These are phyloP conservation scores for Lepidochitona cinerea DNA, from an alignment of 2,888 invertebrate species.

Conservation along the genomic window DNA sequence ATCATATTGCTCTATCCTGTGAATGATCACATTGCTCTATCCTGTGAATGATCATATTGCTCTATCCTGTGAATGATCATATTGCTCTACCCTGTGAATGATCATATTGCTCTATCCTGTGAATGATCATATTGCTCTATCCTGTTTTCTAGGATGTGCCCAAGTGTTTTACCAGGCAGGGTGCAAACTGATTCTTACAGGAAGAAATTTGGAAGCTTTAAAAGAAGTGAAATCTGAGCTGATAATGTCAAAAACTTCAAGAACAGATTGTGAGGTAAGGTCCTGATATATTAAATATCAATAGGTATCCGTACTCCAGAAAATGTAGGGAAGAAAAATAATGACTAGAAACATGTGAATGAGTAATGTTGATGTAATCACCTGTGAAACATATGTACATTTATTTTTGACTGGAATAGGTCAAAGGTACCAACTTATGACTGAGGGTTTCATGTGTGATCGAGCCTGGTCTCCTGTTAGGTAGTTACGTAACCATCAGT, in stretches of 20 bases:
- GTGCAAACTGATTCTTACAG: conserved; percentile 86
- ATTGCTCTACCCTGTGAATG: background rate
- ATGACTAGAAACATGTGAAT: too few species aligned
- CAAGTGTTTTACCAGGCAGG: conserved; percentile 88
- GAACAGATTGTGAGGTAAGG: background rate
- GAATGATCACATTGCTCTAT: too few species aligned
- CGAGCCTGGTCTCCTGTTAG: too few species aligned
- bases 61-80: background rate
- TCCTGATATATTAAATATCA: background rate
- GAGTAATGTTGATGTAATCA: too few species aligned
- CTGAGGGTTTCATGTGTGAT: too few species aligned
- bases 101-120: background rate
- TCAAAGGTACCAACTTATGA: too few species aligned
- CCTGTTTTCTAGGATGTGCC: conserved; percentile 77
- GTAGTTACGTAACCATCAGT: too few species aligned
- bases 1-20: too few species aligned
- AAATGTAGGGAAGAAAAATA: too few species aligned
- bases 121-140: background rate
- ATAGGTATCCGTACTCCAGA: background rate
- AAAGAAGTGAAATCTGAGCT: conserved; percentile 85
- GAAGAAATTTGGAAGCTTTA: conserved; percentile 84
- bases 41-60: too few species aligned
- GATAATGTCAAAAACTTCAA: conserved; percentile 8
- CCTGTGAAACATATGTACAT: too few species aligned
- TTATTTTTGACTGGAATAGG: too few species aligned